Evolutionary conservation across 2,888 invertebrate species (phyloP).

Genomic region (Ormyrus rosae): DNA sequence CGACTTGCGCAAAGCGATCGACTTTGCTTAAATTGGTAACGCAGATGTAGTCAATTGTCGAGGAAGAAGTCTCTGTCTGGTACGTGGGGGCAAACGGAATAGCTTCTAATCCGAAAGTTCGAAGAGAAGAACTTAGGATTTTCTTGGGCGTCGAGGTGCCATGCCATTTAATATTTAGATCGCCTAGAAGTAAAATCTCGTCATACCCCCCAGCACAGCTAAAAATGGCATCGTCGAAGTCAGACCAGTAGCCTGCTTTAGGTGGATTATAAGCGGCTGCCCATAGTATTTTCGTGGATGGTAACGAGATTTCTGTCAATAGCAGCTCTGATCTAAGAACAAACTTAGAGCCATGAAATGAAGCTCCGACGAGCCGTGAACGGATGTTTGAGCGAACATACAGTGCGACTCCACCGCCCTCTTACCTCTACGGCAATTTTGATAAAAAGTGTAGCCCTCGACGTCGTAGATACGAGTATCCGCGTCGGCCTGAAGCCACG

Average conservation of each 20-base stretch:
- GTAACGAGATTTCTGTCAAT: not conserved
- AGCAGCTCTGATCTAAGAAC: not conserved
- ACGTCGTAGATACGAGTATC: too few species aligned
- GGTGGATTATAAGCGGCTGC: not conserved
- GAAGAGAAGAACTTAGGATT: not conserved
- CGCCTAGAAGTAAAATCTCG: not conserved
- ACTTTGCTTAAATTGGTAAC: not conserved
- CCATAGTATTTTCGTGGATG: not conserved
- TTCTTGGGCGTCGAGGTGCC: too few species aligned
- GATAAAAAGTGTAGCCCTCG: too few species aligned
- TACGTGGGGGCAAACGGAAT: not conserved
- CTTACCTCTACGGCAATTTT: too few species aligned
- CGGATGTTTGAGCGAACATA: too few species aligned
- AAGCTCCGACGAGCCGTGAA: too few species aligned
- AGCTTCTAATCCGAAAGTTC: not conserved
- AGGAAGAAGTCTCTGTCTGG: too few species aligned
- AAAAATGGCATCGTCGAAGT: not conserved
- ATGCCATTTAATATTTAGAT: not conserved
- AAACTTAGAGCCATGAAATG: too few species aligned
- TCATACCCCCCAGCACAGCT: not conserved
- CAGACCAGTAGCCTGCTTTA: conserved; percentile 10
- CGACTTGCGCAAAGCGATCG: too few species aligned
- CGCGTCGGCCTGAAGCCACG: too few species aligned
- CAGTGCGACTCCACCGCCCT: too few species aligned
- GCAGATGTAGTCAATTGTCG: conserved; percentile 1